These are phyloP conservation scores for Petrolisthes cinctipes DNA, from an alignment of 2,888 invertebrate species.

Conservation along the genomic window DNA sequence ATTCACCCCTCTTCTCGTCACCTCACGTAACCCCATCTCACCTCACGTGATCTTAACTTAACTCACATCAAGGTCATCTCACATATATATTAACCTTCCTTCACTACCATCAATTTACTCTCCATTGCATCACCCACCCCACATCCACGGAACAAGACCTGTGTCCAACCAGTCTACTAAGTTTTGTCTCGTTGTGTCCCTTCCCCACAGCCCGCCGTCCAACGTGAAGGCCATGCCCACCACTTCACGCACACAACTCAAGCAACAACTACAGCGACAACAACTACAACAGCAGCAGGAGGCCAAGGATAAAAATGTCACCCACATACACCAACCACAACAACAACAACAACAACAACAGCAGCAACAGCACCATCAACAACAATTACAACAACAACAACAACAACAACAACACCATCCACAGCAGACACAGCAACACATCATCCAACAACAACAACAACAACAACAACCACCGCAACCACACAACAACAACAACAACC, in stretches of 20 bases:
- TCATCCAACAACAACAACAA: constrained; percentile 40
- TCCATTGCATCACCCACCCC: too few relatives aligned
- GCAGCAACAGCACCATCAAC: constrained; percentile 41
- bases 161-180: background rate
- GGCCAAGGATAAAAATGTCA: constrained; percentile 45
- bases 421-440: constrained; percentile 35
- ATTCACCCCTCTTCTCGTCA: too few relatives aligned
- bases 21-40: too few relatives aligned
- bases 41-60: too few relatives aligned
- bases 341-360: constrained; percentile 42
- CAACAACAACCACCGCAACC: constrained; percentile 38
- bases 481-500: constrained; percentile 18
- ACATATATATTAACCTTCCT: too few relatives aligned
- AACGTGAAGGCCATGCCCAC: constrained; percentile 57
- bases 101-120: too few relatives aligned
- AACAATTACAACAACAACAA: constrained; percentile 33
- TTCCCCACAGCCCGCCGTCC: constrained; percentile 48
- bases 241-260: constrained; percentile 61
- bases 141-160: too few relatives aligned
- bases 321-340: constrained; percentile 21
- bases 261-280: constrained; percentile 62
- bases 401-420: constrained; percentile 30
- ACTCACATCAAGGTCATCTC: too few relatives aligned
- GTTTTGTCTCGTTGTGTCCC: background rate
- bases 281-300: constrained; percentile 63